Conservation (phyloP, 1,140 invertebrate species). For the Cryptotermes secundus region DNA sequence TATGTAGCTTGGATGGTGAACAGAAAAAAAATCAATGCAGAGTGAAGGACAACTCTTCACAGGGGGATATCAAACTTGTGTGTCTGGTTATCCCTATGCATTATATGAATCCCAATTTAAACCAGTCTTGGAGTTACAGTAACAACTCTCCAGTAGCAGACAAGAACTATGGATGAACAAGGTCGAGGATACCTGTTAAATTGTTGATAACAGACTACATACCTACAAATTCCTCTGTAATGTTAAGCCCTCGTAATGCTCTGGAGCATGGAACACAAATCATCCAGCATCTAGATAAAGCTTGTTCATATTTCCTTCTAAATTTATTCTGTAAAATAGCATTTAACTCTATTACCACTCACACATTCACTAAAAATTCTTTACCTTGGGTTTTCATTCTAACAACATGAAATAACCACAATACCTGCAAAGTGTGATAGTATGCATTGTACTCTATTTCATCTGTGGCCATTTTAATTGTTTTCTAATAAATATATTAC, state of each 20-base stretch:
- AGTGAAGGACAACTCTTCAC: no score
- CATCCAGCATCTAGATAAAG: conserved; percentile 40
- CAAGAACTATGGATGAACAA: no score
- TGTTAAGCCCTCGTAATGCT: conserved; percentile 37
- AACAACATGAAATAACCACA: conserved; percentile 23
- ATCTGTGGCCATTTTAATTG: conserved; percentile 37
- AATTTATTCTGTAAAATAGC: conserved; percentile 38
- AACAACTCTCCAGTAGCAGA: no score
- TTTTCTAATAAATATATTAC: neutral
- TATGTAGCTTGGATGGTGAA: no score
- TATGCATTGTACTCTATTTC: conserved; percentile 41
- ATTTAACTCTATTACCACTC: neutral
- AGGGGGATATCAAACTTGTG: no score
- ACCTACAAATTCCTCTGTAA: conserved; percentile 41
- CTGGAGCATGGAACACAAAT: conserved; percentile 40
- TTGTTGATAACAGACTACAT: neutral
- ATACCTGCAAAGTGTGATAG: conserved; percentile 39
- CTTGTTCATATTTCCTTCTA: conserved; percentile 39
- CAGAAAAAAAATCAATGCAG: no score
- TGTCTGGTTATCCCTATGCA: no score
- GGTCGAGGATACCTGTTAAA: no score
- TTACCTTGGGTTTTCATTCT: neutral
- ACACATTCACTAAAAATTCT: neutral
- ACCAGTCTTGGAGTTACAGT: no score
- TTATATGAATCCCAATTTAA: no score